These are phyloP conservation scores for Cololabis saira DNA, from an alignment of 2,113 vertebrate genomes.

Conservation along the genomic window DNA sequence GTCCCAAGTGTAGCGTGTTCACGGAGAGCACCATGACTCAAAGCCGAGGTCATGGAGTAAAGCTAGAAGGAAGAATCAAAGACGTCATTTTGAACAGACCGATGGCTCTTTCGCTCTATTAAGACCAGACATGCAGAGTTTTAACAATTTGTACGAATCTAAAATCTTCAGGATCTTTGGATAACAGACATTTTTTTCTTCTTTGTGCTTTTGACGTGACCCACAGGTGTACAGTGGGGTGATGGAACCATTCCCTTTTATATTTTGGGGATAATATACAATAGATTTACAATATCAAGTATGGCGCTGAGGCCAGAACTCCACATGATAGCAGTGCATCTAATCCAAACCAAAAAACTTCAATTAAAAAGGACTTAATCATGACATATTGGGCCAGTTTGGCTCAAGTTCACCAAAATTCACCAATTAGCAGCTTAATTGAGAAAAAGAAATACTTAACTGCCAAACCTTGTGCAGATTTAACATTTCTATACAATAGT, in stretches of 20 bases:
- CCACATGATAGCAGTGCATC: slow-evolving; percentile 29
- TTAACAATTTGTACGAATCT: slow-evolving; percentile 1
- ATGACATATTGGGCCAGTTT: slow-evolving; percentile 3
- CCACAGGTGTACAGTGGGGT: slow-evolving; percentile 23
- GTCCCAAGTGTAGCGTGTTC: slow-evolving; percentile 20
- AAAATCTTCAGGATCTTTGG: slow-evolving; percentile 31
- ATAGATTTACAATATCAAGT: slow-evolving; percentile 33
- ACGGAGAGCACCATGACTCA: slow-evolving; percentile 21
- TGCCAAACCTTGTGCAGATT: not conserved
- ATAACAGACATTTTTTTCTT: slow-evolving; percentile 25
- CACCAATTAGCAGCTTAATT: slow-evolving; percentile 8
- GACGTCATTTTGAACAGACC: too few species aligned
- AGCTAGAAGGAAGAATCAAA: too few species aligned
- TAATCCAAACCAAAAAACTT: slow-evolving; percentile 16
- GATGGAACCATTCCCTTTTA: slow-evolving; percentile 1
- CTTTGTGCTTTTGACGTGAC: slow-evolving; percentile 64
- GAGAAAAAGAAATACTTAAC: not conserved
- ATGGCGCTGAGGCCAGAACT: slow-evolving; percentile 34
- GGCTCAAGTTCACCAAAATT: not conserved
- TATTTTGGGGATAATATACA: slow-evolving; percentile 13
- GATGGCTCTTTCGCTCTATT: too few species aligned
- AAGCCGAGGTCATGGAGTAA: too few species aligned
- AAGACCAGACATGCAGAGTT: not conserved
- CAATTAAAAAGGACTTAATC: not conserved
- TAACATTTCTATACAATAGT: slow-evolving; percentile 1